Evolutionary conservation across 53 echinoderm and acorn worm genomes (phyloP).

Genomic region (Actinopyga echinites): DNA sequence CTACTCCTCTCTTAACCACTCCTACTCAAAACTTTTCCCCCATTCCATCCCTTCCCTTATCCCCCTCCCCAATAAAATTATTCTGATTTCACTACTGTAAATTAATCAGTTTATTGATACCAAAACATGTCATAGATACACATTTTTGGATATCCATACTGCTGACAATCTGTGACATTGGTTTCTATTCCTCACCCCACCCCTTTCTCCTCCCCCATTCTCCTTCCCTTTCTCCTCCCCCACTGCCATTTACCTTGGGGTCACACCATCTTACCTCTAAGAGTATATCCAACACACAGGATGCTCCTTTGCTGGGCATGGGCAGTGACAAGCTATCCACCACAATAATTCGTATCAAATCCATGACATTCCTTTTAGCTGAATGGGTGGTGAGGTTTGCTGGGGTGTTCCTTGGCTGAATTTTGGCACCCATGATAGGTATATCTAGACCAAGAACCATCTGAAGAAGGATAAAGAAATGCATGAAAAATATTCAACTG

Average conservation of each 20-base stretch:
- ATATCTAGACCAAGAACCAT: constrained; percentile 74
- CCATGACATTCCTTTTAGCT: constrained; percentile 85
- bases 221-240: too few species aligned
- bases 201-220: too few species aligned
- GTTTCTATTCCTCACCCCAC: not conserved
- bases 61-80: too few species aligned
- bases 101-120: too few species aligned
- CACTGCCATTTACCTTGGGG: not conserved
- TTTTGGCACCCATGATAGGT: constrained; percentile 64
- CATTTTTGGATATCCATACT: too few species aligned
- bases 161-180: too few species aligned
- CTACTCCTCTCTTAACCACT: too few species aligned
- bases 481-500: not conserved
- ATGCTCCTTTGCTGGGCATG: constrained; percentile 67
- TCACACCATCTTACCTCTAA: constrained; percentile 77
- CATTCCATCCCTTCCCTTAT: too few species aligned
- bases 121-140: too few species aligned
- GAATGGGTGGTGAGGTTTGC: constrained; percentile 79
- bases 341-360: constrained; percentile 87
- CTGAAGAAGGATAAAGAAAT: not conserved
- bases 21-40: too few species aligned
- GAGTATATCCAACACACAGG: constrained; percentile 75
- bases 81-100: too few species aligned
- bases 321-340: constrained; percentile 89
- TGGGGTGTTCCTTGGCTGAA: constrained; percentile 58